Percentiles rank a stretch among this genome's conserved stretches.
phyloP scores from a whole-genome alignment of 2,113 vertebrate genomes.

The Chloebia gouldiae region DNA sequence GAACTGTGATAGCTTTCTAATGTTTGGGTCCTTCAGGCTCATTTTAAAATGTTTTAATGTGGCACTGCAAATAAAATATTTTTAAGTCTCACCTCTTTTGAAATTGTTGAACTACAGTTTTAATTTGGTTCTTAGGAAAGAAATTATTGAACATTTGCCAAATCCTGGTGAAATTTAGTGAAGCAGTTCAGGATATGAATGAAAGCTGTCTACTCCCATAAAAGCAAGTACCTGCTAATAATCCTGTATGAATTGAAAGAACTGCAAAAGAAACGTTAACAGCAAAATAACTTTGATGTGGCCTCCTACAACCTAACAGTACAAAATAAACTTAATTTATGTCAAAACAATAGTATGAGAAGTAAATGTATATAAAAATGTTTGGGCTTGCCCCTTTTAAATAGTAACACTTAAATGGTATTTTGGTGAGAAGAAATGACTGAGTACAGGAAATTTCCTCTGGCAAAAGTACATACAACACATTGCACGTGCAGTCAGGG shows the following conservation, averaged over 20 bases:
- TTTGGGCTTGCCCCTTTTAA: background rate
- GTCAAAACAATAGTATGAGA: constrained; percentile 32
- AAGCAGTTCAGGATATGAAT: background rate
- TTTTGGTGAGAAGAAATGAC: constrained; percentile 18
- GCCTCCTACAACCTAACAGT: background rate
- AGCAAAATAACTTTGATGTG: background rate
- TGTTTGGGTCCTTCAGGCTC: background rate
- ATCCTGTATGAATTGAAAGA: background rate
- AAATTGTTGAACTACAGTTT: background rate
- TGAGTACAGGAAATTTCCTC: background rate
- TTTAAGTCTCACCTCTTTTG: background rate
- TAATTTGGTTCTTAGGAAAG: background rate
- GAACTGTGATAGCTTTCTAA: background rate
- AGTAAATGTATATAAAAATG: background rate
- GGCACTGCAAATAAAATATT: background rate
- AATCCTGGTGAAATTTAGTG: background rate
- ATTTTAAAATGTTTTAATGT: background rate
- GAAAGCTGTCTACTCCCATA: background rate
- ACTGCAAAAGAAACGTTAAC: background rate
- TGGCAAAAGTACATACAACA: background rate
- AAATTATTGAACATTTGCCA: background rate
- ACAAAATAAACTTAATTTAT: constrained; percentile 6
- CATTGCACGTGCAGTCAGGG: background rate
- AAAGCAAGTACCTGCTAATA: background rate
- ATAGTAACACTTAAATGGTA: background rate